A percentile compares a stretch with the other conserved stretches of the same genome.
Conservation (phyloP, 2,888 invertebrate genomes). For the Cataglyphis livida region DNA sequence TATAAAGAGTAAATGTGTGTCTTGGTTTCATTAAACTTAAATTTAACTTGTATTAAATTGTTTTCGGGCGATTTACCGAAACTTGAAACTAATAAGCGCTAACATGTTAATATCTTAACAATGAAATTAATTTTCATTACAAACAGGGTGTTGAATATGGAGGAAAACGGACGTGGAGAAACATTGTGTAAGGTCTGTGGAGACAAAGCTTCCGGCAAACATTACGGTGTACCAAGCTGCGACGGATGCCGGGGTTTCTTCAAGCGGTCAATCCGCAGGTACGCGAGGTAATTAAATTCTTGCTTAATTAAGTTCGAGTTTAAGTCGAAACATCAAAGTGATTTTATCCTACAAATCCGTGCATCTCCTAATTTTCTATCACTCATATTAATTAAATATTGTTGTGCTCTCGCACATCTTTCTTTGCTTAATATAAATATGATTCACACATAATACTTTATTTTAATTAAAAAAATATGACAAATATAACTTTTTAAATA, state of each 20-base stretch:
- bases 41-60: neutral
- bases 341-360: neutral
- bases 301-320: neutral
- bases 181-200: constrained; percentile 94
- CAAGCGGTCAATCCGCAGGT: constrained; percentile 94
- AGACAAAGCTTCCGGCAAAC: constrained; percentile 94
- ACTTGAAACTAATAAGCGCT: neutral
- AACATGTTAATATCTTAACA: neutral
- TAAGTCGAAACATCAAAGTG: neutral
- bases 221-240: constrained; percentile 96
- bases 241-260: constrained; percentile 97
- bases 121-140: neutral
- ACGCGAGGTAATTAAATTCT: constrained; percentile 87
- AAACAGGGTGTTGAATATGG: constrained; percentile 79
- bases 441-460: neutral
- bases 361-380: neutral
- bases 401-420: neutral
- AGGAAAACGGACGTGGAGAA: constrained; percentile 85
- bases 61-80: neutral
- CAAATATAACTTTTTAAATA: neutral
- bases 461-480: neutral
- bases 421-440: neutral
- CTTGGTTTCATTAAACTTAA: neutral
- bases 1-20: neutral
- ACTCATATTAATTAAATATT: neutral